Evolutionary conservation across 2,888 invertebrate genomes (phyloP).

Genomic region (Drosophila birchii): DNA sequence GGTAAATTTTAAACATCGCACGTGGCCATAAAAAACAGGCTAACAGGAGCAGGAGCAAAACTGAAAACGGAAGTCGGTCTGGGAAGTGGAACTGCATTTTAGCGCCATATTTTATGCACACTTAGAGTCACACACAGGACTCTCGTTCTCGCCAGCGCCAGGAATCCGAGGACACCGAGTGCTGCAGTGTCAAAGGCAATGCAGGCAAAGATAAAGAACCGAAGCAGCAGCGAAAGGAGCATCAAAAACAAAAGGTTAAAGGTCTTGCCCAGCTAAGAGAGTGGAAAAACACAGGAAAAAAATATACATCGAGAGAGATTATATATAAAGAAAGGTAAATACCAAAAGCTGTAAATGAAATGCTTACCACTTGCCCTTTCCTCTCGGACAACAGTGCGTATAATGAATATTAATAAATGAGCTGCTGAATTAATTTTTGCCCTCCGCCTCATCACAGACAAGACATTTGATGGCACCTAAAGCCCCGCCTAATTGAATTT

Average conservation of each 20-base stretch:
- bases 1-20: slow-evolving; percentile 75
- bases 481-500: slow-evolving; percentile 67
- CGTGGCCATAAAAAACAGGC: slow-evolving; percentile 76
- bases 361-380: slow-evolving; percentile 32
- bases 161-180: slow-evolving; percentile 29
- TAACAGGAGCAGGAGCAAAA: slow-evolving; percentile 2
- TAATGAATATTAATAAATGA: slow-evolving; percentile 77
- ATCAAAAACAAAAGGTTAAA: slow-evolving; percentile 73
- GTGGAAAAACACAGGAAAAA: neutral
- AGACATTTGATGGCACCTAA: slow-evolving; percentile 48
- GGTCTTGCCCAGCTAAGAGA: slow-evolving; percentile 29
- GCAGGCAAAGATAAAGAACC: slow-evolving; percentile 68
- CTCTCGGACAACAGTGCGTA: slow-evolving; percentile 57
- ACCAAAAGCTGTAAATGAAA: slow-evolving; percentile 55
- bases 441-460: slow-evolving; percentile 49
- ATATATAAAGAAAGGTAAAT: slow-evolving; percentile 42
- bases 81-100: slow-evolving; percentile 71
- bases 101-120: slow-evolving; percentile 79
- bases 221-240: slow-evolving; percentile 18
- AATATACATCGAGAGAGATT: neutral
- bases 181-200: slow-evolving; percentile 76
- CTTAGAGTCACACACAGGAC: slow-evolving; percentile 76
- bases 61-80: slow-evolving; percentile 25
- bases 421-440: slow-evolving; percentile 64
- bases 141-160: slow-evolving; percentile 1